phyloP scores from a whole-genome alignment of 1,140 invertebrate genomes.

The Drosophila gunungcola region DNA sequence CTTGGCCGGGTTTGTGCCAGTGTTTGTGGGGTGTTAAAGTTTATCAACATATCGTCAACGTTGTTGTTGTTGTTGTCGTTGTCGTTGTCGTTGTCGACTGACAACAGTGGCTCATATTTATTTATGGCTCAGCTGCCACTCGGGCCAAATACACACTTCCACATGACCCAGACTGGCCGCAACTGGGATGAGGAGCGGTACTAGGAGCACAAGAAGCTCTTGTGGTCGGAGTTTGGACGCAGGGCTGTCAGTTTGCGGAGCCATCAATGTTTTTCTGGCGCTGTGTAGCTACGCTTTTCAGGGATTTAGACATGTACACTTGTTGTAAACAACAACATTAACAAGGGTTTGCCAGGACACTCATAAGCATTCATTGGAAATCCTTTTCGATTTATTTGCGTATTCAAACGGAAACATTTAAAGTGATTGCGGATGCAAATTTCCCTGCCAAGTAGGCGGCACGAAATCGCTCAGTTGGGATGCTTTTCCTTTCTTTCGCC shows the following conservation, averaged over 20 bases:
- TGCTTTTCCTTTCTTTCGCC: constrained; percentile 19
- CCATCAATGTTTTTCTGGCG: constrained; percentile 48
- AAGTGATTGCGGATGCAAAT: constrained; percentile 84
- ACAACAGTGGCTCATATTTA: constrained; percentile 74
- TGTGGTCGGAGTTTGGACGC: constrained; percentile 33
- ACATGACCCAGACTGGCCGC: constrained; percentile 57
- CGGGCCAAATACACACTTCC: constrained; percentile 36
- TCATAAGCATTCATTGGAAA: constrained; percentile 82
- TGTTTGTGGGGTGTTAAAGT: constrained; percentile 67
- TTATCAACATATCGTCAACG: constrained; percentile 81
- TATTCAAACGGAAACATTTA: constrained; percentile 84
- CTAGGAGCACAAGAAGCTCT: constrained; percentile 9
- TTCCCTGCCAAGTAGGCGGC: constrained; percentile 59
- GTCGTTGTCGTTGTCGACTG: constrained; percentile 48
- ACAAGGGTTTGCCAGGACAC: constrained; percentile 73
- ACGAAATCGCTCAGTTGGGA: constrained; percentile 49
- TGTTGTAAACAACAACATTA: constrained; percentile 81
- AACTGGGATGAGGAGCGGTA: constrained; percentile 21
- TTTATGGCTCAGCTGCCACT: constrained; percentile 69
- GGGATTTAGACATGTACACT: constrained; percentile 78
- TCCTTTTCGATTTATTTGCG: constrained; percentile 84
- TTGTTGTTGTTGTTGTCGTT: constrained; percentile 46
- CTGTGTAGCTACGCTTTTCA: constrained; percentile 41
- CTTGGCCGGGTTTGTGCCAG: constrained; percentile 33
- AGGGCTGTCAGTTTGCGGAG: constrained; percentile 41